Conservation (phyloP, 2,888 invertebrate genomes). For the Heliothis peltigera region DNA sequence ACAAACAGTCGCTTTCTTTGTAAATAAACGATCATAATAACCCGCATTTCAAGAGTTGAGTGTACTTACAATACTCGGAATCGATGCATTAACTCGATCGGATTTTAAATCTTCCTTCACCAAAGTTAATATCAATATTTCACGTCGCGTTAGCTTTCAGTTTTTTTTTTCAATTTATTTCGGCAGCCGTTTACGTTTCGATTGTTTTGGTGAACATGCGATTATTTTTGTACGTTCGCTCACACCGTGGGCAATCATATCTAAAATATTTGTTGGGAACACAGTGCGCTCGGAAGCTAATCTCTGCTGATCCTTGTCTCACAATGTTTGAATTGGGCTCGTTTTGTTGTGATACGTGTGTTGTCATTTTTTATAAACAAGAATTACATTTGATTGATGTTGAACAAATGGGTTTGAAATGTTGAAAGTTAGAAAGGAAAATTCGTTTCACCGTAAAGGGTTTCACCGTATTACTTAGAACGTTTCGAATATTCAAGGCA, state of each 20-base stretch:
- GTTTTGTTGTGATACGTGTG: constrained; percentile 21
- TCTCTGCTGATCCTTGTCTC: constrained; percentile 55
- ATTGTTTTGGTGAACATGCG: constrained; percentile 49
- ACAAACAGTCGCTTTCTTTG: constrained; percentile 19
- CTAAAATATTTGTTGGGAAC: constrained; percentile 60
- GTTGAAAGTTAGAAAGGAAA: constrained; percentile 25
- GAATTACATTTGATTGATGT: constrained; percentile 36
- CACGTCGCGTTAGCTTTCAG: constrained; percentile 39
- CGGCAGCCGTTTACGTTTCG: constrained; percentile 39
- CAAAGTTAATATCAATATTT: constrained; percentile 46
- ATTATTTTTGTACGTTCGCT: constrained; percentile 51
- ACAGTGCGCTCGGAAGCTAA: constrained; percentile 53
- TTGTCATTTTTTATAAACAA: constrained; percentile 46
- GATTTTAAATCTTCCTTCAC: constrained; percentile 19
- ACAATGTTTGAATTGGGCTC: constrained; percentile 36
- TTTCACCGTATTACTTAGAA: constrained; percentile 28
- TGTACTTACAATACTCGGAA: constrained; percentile 2
- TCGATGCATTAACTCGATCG: constrained; percentile 5
- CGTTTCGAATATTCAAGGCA: constrained; percentile 40
- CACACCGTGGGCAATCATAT: constrained; percentile 50
- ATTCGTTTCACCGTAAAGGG: constrained; percentile 21
- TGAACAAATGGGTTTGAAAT: constrained; percentile 31
- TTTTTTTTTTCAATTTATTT: constrained; percentile 53
- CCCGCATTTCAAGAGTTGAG: neutral
- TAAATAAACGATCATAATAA: constrained; percentile 22